A percentile compares a stretch with the other conserved stretches of the same genome.
Conservation (phyloP, 2,113 vertebrate species). For the Monarcha castaneiventris region DNA sequence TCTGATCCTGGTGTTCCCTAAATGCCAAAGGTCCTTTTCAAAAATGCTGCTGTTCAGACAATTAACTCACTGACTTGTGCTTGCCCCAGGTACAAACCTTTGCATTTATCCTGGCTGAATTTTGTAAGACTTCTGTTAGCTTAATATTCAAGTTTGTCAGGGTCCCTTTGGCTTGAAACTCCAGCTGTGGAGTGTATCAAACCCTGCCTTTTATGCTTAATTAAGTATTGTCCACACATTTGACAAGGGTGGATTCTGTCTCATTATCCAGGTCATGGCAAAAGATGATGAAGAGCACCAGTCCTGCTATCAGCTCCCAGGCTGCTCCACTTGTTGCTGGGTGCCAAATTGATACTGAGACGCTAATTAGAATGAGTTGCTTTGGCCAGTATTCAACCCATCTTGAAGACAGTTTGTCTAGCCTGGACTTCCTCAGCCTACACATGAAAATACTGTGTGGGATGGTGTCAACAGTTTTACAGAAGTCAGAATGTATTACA, state of each 20-base stretch:
- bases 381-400: background rate
- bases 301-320: background rate
- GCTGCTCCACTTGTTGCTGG: background rate
- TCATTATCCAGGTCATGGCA: background rate
- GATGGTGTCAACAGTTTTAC: background rate
- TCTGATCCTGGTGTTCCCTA: background rate
- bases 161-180: background rate
- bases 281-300: background rate
- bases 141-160: background rate
- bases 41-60: background rate
- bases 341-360: background rate
- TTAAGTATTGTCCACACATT: background rate
- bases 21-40: background rate
- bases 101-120: background rate
- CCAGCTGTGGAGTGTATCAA: background rate
- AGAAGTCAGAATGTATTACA: background rate
- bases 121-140: background rate
- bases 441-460: background rate
- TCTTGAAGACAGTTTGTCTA: slow-evolving; percentile 15
- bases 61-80: background rate
- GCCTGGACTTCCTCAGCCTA: background rate
- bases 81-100: background rate
- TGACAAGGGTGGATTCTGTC: background rate
- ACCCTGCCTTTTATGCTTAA: background rate
- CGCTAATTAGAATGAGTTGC: slow-evolving; percentile 6